Evolutionary conservation across 2,113 vertebrate genomes (phyloP), one percentile per base, ranked within the genome.

Genomic region (Dasyurus viverrinus): DNA sequence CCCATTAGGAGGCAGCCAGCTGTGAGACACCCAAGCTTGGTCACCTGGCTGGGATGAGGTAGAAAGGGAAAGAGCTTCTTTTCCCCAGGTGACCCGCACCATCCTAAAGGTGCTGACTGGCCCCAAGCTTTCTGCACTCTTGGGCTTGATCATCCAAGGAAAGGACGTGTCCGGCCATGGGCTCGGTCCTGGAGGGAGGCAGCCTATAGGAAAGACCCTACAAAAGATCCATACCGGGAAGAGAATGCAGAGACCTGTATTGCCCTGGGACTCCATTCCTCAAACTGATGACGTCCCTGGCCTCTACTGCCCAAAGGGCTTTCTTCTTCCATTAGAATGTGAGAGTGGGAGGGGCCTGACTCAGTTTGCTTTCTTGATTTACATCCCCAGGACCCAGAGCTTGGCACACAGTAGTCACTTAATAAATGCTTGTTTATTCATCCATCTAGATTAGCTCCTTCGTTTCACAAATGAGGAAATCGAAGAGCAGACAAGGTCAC

Each of bases 1-100:
- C 97, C 96, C 96, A 98, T 98, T 98, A 98, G 95, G 76, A 96
- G 95, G 94, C 93, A 16, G 30, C 36, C 36, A n/a, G 68, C 68
- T 22, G 36, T 7, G 68, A 84, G 68, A 84, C n/a, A 84, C 68
- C 68, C n/a, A 84, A 42, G n/a, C 97, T 97, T 94, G 96, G 95
- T 95, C 95, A 93, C 94, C 94, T 90, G 50, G 48, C 93, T 96
- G n/a, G 94, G 94, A 89, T 95, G 92, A 90, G 46, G 54, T 27
- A 7, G 60, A 92, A 94, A 95, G 94, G 48, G 92, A 90, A 76
- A 93, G 53, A 89, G 89, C 94, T 93, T 76, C 24, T 0, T 89
- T 93, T 53, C 60, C 48, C 89, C 3, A 46, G 68, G 48, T 91
- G 55, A 94, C 89, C 90, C 42, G 60, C 68, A 46, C 8, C 10